Percentiles rank a stretch among this genome's conserved stretches.
Conservation (phyloP, 1,140 invertebrate species). For the Microvelia longipes region DNA sequence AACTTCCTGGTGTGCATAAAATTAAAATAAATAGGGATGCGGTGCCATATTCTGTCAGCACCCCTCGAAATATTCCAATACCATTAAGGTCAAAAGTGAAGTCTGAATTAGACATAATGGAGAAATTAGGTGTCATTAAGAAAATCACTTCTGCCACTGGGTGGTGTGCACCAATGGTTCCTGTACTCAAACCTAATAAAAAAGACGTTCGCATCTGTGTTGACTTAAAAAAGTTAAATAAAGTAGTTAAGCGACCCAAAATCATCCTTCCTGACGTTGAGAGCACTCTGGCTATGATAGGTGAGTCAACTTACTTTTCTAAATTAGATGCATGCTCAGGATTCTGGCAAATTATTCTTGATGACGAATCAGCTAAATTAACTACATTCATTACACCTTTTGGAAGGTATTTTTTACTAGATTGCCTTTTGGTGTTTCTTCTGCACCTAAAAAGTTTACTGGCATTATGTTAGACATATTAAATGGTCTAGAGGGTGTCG, state of each 20-base stretch:
- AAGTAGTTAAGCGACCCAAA: neutral
- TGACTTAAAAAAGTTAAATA: neutral
- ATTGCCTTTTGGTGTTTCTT: neutral
- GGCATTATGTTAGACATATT: neutral
- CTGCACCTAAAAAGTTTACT: neutral
- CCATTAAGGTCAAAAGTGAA: neutral
- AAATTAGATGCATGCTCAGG: neutral
- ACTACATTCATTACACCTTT: neutral
- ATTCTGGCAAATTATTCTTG: neutral
- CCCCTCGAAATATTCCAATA: neutral
- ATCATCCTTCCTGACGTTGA: neutral
- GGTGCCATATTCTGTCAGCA: neutral
- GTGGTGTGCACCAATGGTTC: neutral
- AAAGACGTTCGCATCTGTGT: neutral
- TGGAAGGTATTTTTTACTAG: neutral
- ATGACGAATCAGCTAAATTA: neutral
- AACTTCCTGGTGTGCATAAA: neutral
- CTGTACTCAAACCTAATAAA: neutral
- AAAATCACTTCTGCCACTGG: neutral
- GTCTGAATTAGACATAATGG: neutral
- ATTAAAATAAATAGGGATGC: neutral
- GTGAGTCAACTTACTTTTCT: neutral
- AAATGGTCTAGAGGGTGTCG: neutral
- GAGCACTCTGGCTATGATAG: neutral
- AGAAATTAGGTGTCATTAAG: neutral